phyloP scores from a whole-genome alignment of 2,888 invertebrate genomes.

The Matsumyia berberina region DNA sequence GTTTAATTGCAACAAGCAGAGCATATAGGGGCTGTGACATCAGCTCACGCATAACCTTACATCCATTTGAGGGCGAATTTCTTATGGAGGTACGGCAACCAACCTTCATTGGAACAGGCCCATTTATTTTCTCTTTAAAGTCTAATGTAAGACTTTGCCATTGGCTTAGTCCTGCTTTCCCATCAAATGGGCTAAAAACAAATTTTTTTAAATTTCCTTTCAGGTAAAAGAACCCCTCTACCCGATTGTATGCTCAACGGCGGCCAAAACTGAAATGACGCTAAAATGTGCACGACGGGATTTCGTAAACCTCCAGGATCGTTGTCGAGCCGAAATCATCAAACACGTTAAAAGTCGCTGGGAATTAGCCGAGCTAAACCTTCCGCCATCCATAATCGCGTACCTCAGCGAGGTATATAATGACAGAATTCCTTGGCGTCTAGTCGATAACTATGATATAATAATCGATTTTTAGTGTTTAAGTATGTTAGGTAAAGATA shows the following conservation, averaged over 20 bases:
- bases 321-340: constrained; percentile 87
- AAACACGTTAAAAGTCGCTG: constrained; percentile 85
- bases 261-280: constrained; percentile 90
- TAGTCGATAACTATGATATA: constrained; percentile 84
- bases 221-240: constrained; percentile 87
- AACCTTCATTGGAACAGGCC: too few species aligned
- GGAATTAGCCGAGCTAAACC: constrained; percentile 86
- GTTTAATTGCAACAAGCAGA: too few species aligned
- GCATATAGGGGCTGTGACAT: too few species aligned
- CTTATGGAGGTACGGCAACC: too few species aligned
- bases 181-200: too few species aligned
- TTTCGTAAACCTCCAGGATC: constrained; percentile 88
- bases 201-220: constrained; percentile 14
- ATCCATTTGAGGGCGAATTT: too few species aligned
- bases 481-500: constrained; percentile 51
- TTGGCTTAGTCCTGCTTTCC: too few species aligned
- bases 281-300: constrained; percentile 86
- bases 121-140: not conserved
- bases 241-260: constrained; percentile 90
- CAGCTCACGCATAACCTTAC: too few species aligned
- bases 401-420: constrained; percentile 86
- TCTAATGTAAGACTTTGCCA: too few species aligned
- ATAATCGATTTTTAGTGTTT: constrained; percentile 80
- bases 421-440: constrained; percentile 82
- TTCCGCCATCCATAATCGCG: constrained; percentile 86